These are phyloP conservation scores for Ceratitis capitata DNA, from an alignment of 1,140 invertebrate species.

Conservation along the genomic window DNA sequence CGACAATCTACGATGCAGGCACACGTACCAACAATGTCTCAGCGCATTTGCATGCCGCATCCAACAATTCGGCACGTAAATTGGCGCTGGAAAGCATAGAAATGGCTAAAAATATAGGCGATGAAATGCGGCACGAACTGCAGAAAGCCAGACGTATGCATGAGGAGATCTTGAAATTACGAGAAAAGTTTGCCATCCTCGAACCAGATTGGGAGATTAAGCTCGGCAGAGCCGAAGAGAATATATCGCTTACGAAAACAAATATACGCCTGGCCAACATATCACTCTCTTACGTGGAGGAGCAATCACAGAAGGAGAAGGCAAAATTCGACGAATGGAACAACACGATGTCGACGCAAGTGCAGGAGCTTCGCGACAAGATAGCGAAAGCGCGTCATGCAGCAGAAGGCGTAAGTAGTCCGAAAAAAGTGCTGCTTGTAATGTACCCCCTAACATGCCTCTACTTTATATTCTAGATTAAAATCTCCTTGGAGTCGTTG, in stretches of 20 bases:
- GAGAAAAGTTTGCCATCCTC: constrained; percentile 67
- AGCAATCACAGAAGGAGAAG: constrained; percentile 67
- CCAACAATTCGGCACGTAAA: constrained; percentile 49
- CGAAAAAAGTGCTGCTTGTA: not conserved
- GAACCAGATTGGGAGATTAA: constrained; percentile 71
- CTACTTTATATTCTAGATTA: constrained; percentile 72
- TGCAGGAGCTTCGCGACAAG: constrained; percentile 76
- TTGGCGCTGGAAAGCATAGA: constrained; percentile 65
- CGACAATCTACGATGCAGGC: constrained; percentile 68
- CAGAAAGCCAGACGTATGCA: constrained; percentile 68
- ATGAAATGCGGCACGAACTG: constrained; percentile 68
- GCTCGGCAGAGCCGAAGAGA: constrained; percentile 62
- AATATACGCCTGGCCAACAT: constrained; percentile 65
- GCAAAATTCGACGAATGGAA: constrained; percentile 72
- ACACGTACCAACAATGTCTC: constrained; percentile 69
- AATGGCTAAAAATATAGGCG: constrained; percentile 65
- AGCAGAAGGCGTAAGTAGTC: constrained; percentile 77
- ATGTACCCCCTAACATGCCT: not conserved
- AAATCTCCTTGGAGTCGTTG: constrained; percentile 77
- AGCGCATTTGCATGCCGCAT: constrained; percentile 49
- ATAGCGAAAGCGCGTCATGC: constrained; percentile 82
- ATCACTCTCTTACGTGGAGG: constrained; percentile 67
- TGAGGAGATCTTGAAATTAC: constrained; percentile 66
- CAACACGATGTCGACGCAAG: constrained; percentile 69
- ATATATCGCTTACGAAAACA: constrained; percentile 59